These are phyloP conservation scores for Manis pentadactyla DNA, from an alignment of 2,797 vertebrate genomes.

Conservation along the genomic window DNA sequence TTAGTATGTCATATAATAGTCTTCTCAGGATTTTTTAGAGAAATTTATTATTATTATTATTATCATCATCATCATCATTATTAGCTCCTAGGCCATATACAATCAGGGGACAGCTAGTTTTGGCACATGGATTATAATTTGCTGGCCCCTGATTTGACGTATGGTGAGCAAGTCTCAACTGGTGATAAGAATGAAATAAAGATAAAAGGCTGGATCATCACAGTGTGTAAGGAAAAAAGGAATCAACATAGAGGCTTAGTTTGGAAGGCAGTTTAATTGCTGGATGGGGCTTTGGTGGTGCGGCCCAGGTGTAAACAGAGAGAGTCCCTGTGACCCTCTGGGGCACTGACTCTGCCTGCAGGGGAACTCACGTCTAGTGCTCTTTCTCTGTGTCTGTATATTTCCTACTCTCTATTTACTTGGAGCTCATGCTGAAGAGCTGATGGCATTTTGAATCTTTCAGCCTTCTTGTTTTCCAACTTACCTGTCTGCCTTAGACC, in stretches of 20 bases:
- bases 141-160: not conserved
- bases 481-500: not conserved
- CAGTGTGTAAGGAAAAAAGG: not conserved
- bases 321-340: not conserved
- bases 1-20: not conserved
- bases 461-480: not conserved
- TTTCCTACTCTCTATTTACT: not conserved
- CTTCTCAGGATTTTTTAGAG: not conserved
- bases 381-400: not conserved
- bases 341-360: not conserved
- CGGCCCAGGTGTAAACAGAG: not conserved
- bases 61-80: too few species aligned
- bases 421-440: not conserved
- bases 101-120: not conserved
- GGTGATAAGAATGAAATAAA: not conserved
- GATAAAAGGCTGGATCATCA: not conserved
- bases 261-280: not conserved
- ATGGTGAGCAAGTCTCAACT: not conserved
- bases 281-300: not conserved
- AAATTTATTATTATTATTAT: too few species aligned
- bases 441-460: not conserved
- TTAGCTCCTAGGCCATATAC: not conserved
- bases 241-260: not conserved
- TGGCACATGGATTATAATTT: not conserved
- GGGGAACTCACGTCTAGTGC: not conserved